These are phyloP conservation scores for Parasteatoda tepidariorum DNA, from an alignment of 1,140 invertebrate genomes.

Conservation along the genomic window DNA sequence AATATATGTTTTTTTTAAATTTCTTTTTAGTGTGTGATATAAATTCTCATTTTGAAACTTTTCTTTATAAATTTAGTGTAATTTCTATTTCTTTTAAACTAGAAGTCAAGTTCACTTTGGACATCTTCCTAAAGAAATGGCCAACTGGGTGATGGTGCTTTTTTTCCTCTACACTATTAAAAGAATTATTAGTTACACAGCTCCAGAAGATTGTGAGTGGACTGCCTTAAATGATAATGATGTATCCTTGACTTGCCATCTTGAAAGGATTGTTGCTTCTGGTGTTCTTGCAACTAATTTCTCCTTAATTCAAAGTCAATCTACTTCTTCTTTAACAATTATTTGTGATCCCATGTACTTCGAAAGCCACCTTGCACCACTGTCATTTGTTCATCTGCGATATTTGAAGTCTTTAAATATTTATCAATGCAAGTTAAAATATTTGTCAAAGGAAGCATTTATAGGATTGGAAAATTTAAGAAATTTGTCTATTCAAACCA, in stretches of 20 bases:
- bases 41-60: too few species aligned
- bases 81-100: too few species aligned
- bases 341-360: conserved; percentile 62
- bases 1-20: too few species aligned
- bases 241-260: conserved; percentile 56
- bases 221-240: background rate
- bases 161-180: background rate
- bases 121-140: background rate
- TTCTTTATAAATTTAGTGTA: too few species aligned
- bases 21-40: too few species aligned
- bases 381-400: conserved; percentile 81
- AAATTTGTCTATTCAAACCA: conserved; percentile 77
- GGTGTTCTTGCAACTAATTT: conserved; percentile 60
- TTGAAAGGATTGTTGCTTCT: conserved; percentile 56
- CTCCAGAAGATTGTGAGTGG: conserved; percentile 56
- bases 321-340: conserved; percentile 56
- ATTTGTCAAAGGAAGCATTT: conserved; percentile 78
- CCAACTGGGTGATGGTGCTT: background rate
- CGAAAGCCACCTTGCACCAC: conserved; percentile 64
- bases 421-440: conserved; percentile 82
- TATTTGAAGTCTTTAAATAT: conserved; percentile 78
- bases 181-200: conserved; percentile 10
- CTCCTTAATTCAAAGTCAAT: conserved; percentile 61
- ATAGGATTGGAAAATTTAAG: conserved; percentile 76
- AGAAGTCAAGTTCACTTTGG: too few species aligned